A percentile compares a stretch with the other conserved stretches of the same genome.
Conservation (phyloP, 1,140 invertebrate genomes). For the Drosophila kikkawai region DNA sequence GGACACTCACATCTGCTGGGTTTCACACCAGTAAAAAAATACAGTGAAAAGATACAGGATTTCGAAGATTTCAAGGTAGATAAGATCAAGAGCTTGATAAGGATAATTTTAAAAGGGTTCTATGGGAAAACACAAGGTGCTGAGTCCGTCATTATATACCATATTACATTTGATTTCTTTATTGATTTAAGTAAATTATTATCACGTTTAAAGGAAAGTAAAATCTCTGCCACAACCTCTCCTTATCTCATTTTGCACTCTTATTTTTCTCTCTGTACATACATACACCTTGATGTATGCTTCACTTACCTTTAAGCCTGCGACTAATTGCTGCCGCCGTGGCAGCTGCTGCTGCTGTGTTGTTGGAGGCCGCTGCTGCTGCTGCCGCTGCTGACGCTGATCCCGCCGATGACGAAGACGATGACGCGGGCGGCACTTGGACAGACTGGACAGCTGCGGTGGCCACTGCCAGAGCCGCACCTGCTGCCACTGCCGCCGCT, state of each 20-base stretch:
- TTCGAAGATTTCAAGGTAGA: not conserved
- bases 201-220: not conserved
- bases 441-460: constrained; percentile 46
- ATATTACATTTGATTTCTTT: not conserved
- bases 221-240: not conserved
- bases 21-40: constrained; percentile 64
- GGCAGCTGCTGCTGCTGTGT: constrained; percentile 51
- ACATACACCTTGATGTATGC: constrained; percentile 32
- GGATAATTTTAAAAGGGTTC: not conserved
- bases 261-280: constrained; percentile 24
- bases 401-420: constrained; percentile 54
- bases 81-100: no score
- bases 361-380: constrained; percentile 44
- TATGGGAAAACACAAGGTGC: not conserved
- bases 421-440: constrained; percentile 46
- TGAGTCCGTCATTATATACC: not conserved
- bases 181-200: not conserved
- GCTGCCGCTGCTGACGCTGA: constrained; percentile 44
- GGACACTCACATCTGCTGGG: constrained; percentile 53
- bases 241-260: constrained; percentile 35
- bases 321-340: constrained; percentile 76
- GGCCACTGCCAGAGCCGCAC: constrained; percentile 46
- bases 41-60: not conserved
- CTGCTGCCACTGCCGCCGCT: constrained; percentile 59
- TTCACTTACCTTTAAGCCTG: constrained; percentile 68